Evolutionary conservation across 1,140 invertebrate genomes (phyloP).

Genomic region (Cotesia vestalis): DNA sequence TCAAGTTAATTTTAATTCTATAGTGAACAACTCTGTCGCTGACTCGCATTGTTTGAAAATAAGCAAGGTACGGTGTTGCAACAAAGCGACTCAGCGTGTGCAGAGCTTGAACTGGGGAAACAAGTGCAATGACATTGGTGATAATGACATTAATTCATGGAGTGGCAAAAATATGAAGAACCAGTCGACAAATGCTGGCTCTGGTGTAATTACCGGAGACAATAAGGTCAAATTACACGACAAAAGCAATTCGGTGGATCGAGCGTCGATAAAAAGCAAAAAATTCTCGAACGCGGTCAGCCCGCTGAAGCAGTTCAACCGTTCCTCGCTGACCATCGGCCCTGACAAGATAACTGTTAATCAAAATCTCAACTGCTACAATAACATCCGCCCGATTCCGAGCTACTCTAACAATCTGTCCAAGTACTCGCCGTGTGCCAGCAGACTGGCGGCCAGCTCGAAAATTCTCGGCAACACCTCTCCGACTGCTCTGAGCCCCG

Average conservation of each 20-base stretch:
- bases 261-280: slow-evolving; percentile 47
- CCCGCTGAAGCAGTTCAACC: slow-evolving; percentile 56
- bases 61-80: slow-evolving; percentile 42
- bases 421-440: slow-evolving; percentile 64
- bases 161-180: slow-evolving; percentile 39
- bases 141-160: slow-evolving; percentile 22
- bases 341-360: slow-evolving; percentile 57
- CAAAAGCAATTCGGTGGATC: slow-evolving; percentile 46
- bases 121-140: slow-evolving; percentile 25
- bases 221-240: slow-evolving; percentile 35
- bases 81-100: slow-evolving; percentile 40
- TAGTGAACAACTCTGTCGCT: slow-evolving; percentile 39
- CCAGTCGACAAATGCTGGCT: slow-evolving; percentile 29
- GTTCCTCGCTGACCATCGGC: slow-evolving; percentile 56
- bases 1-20: slow-evolving; percentile 43
- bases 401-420: slow-evolving; percentile 43
- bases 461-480: slow-evolving; percentile 58
- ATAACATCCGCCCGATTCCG: neutral
- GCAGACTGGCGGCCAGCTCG: slow-evolving; percentile 60
- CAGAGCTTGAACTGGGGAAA: slow-evolving; percentile 37
- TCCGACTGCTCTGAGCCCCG: slow-evolving; percentile 42
- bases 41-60: slow-evolving; percentile 45
- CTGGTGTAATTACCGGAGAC: slow-evolving; percentile 14
- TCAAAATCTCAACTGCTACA: slow-evolving; percentile 17
- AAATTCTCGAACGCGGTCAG: slow-evolving; percentile 47